A percentile compares a stretch with the other conserved stretches of the same genome.
phyloP scores from a whole-genome alignment of 1,140 invertebrate genomes.

The Calosoma granatense region DNA sequence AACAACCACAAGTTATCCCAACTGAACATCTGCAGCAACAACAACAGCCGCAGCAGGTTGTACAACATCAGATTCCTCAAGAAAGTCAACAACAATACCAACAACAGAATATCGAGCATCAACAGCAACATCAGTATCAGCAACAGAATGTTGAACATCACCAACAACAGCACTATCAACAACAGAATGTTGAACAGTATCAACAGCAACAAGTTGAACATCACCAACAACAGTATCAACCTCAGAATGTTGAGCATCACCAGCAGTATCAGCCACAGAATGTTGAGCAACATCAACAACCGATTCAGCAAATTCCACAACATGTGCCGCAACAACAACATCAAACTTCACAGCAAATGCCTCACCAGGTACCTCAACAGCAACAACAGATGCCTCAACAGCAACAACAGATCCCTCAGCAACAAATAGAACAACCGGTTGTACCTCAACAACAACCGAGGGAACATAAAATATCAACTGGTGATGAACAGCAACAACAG shows the following conservation, averaged over 20 bases:
- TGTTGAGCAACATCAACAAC: slow-evolving; percentile 11
- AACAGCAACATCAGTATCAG: slow-evolving; percentile 7
- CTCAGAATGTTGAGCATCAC: neutral
- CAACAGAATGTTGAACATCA: neutral
- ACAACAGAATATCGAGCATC: slow-evolving; percentile 11
- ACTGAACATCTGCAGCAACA: slow-evolving; percentile 1
- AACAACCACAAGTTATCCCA: neutral
- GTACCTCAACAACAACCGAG: slow-evolving; percentile 15
- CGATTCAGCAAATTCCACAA: slow-evolving; percentile 13
- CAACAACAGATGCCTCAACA: slow-evolving; percentile 16
- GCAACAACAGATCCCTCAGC: slow-evolving; percentile 16
- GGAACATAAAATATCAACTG: neutral
- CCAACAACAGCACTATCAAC: slow-evolving; percentile 10
- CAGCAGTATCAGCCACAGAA: slow-evolving; percentile 14
- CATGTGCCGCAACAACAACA: slow-evolving; percentile 11
- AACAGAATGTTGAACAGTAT: slow-evolving; percentile 17
- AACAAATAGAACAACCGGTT: slow-evolving; percentile 4
- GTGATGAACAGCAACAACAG: slow-evolving; percentile 13
- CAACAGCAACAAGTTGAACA: slow-evolving; percentile 11
- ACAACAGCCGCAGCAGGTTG: slow-evolving; percentile 10
- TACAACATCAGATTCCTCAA: slow-evolving; percentile 13
- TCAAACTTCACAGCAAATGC: neutral
- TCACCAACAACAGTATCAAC: slow-evolving; percentile 13
- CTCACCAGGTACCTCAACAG: neutral
- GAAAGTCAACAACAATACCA: slow-evolving; percentile 14